Conservation (phyloP, 1,140 invertebrate genomes). For the Melanaphis sacchari region DNA sequence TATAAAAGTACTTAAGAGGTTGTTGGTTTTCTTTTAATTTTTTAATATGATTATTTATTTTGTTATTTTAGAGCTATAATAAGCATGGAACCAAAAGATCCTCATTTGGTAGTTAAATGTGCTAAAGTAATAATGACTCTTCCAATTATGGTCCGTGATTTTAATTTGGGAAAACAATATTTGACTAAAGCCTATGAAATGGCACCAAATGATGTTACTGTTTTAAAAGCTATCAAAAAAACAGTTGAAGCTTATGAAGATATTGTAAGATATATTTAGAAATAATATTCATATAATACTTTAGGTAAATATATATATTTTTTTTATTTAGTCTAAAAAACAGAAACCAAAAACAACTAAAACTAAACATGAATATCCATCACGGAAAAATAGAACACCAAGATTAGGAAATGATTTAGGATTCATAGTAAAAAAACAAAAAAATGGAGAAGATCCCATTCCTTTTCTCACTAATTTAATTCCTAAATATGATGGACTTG, state of each 20-base stretch:
- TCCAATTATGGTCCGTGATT: conserved; percentile 24
- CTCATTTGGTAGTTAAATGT: conserved; percentile 19
- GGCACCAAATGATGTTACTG: conserved; percentile 22
- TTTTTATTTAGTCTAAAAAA: neutral
- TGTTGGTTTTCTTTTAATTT: neutral
- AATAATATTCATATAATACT: neutral
- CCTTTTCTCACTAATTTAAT: neutral
- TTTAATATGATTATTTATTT: neutral
- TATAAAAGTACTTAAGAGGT: neutral
- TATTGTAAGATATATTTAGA: conserved; percentile 1
- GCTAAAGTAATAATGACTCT: conserved; percentile 39
- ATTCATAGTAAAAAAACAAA: neutral
- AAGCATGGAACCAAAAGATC: conserved; percentile 40
- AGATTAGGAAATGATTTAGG: neutral
- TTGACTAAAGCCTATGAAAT: neutral
- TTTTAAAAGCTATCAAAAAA: conserved; percentile 30
- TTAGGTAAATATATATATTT: neutral
- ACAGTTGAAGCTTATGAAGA: neutral
- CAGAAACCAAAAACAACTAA: neutral
- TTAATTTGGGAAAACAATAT: conserved; percentile 37
- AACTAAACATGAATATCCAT: neutral
- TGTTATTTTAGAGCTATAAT: conserved; percentile 34
- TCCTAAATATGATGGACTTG: neutral
- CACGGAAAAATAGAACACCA: neutral
- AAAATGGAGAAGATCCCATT: conserved; percentile 13